Percentiles rank a stretch among this genome's conserved stretches.
phyloP scores from a whole-genome alignment of 2,888 invertebrate species.

The Orthosia gothica region DNA sequence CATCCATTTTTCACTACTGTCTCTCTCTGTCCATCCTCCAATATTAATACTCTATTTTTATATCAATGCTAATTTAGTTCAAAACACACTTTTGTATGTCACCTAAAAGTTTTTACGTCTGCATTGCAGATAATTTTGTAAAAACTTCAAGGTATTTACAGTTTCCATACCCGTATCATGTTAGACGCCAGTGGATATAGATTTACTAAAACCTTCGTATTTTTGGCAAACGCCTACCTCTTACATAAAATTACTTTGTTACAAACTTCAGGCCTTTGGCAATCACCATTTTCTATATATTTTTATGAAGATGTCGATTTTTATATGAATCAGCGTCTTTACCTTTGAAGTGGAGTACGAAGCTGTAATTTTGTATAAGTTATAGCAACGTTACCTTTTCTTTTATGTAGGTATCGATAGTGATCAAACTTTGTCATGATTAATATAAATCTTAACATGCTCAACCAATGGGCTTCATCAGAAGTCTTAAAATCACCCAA shows the following conservation, averaged over 20 bases:
- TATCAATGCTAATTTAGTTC: too few relatives aligned
- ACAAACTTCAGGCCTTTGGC: slow-evolving; percentile 28
- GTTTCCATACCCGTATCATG: background rate
- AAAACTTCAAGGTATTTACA: slow-evolving; percentile 1
- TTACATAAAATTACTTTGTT: slow-evolving; percentile 49
- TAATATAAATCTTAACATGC: too few relatives aligned
- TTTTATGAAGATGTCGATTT: slow-evolving; percentile 37
- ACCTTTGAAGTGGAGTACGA: background rate
- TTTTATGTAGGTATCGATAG: background rate
- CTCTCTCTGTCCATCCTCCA: too few relatives aligned
- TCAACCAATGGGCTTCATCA: too few relatives aligned
- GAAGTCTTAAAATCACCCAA: too few relatives aligned
- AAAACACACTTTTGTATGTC: background rate
- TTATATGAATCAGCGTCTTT: slow-evolving; percentile 24
- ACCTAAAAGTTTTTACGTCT: background rate
- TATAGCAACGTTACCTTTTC: background rate
- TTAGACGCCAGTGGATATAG: background rate
- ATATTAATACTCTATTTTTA: too few relatives aligned
- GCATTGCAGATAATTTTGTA: slow-evolving; percentile 41
- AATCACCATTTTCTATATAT: slow-evolving; percentile 31
- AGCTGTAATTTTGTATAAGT: background rate
- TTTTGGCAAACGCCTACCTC: slow-evolving; percentile 52
- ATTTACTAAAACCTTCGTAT: slow-evolving; percentile 18
- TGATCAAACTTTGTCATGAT: too few relatives aligned
- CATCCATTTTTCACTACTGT: too few relatives aligned